Evolutionary conservation across 2,888 invertebrate species (phyloP).

Genomic region (Coenonympha arcania): DNA sequence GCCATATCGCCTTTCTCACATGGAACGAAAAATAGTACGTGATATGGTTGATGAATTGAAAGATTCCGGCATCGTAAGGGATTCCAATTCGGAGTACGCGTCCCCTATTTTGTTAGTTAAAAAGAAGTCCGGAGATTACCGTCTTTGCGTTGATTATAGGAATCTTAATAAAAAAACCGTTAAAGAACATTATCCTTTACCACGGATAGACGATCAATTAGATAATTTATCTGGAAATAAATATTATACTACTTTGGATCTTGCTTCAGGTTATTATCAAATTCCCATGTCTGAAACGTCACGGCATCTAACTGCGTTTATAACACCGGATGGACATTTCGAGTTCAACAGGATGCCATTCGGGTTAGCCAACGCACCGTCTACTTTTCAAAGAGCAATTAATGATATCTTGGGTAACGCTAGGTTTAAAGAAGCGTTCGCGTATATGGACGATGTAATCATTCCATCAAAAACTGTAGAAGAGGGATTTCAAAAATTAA

Average conservation of each 20-base stretch:
- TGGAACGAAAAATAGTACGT: background rate
- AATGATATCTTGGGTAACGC: no score
- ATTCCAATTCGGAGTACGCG: background rate
- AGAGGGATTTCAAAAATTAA: no score
- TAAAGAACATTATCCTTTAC: slow-evolving; percentile 1
- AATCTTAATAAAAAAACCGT: slow-evolving; percentile 2
- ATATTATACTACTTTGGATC: background rate
- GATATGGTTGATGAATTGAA: background rate
- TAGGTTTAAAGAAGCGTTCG: no score
- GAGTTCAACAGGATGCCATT: background rate
- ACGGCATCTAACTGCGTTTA: background rate
- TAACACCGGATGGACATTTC: background rate
- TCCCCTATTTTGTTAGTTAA: background rate
- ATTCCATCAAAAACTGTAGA: no score
- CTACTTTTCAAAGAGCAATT: no score
- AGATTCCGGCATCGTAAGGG: background rate
- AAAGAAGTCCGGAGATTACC: background rate
- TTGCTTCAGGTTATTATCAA: background rate
- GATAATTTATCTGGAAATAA: background rate
- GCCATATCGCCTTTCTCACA: background rate
- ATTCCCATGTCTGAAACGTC: background rate
- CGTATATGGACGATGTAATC: no score
- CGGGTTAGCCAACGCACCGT: background rate
- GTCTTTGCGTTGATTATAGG: slow-evolving; percentile 9
- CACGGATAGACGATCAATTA: slow-evolving; percentile 5